A percentile compares a stretch with the other conserved stretches of the same genome.
phyloP scores from a whole-genome alignment of 2,797 vertebrate genomes.

The Pseudocheirus occidentalis region DNA sequence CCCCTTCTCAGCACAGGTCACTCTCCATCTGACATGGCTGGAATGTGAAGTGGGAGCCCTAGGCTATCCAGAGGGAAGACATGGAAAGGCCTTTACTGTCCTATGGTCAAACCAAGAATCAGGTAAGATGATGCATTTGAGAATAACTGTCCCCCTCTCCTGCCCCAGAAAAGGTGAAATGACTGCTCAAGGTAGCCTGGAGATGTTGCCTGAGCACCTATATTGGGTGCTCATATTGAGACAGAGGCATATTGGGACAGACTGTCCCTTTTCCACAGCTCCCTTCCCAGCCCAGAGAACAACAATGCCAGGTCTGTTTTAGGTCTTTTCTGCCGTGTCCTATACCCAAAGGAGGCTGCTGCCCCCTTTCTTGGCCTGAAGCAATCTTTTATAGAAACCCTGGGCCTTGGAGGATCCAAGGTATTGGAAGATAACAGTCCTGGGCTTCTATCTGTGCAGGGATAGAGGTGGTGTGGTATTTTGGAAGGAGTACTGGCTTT shows the following conservation, averaged over 20 bases:
- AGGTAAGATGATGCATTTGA: not conserved
- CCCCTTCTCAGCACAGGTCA: not conserved
- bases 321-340: not conserved
- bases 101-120: not conserved
- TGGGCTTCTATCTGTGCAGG: not conserved
- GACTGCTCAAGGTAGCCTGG: not conserved
- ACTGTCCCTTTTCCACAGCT: not conserved
- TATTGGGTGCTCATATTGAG: not conserved
- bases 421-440: not conserved
- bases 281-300: not conserved
- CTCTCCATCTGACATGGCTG: not conserved
- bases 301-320: not conserved
- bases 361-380: not conserved
- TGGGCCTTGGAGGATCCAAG: not conserved
- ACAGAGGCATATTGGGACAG: not conserved
- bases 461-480: not conserved
- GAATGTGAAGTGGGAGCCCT: constrained; percentile 9
- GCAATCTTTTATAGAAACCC: not conserved
- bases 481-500: not conserved
- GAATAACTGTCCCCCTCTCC: not conserved
- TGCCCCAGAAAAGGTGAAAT: not conserved
- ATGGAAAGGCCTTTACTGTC: not conserved
- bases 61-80: not conserved
- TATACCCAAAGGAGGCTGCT: not conserved
- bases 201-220: not conserved